These are phyloP conservation scores for Noctuana brunneofusca DNA, from an alignment of 2,888 invertebrate species.

Conservation along the genomic window DNA sequence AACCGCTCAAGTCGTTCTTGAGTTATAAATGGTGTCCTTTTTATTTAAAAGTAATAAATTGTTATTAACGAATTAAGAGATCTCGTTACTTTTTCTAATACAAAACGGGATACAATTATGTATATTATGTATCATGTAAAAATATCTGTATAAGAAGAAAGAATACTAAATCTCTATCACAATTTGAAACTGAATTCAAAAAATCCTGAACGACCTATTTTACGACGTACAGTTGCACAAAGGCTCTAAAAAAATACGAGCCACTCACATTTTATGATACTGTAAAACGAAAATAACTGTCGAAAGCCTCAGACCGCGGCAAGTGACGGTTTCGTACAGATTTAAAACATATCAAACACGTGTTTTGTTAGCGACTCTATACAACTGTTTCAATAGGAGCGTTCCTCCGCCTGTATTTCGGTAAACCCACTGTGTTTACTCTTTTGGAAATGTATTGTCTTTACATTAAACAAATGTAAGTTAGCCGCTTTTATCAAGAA, in stretches of 20 bases:
- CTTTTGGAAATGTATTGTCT: too few species aligned
- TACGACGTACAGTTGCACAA: constrained; percentile 46
- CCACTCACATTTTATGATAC: constrained; percentile 50
- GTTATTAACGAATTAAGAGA: not conserved
- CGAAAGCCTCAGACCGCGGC: constrained; percentile 28
- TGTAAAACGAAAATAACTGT: constrained; percentile 53
- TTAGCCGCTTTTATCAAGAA: too few species aligned
- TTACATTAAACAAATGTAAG: too few species aligned
- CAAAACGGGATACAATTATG: not conserved
- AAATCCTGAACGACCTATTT: constrained; percentile 39
- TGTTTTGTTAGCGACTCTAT: not conserved
- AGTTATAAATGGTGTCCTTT: too few species aligned
- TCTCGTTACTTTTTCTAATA: not conserved
- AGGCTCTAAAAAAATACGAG: constrained; percentile 47
- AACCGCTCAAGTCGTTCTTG: too few species aligned
- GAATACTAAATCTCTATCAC: constrained; percentile 4
- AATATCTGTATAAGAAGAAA: not conserved
- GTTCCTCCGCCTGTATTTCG: too few species aligned
- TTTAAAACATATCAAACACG: constrained; percentile 36
- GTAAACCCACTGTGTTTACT: not conserved
- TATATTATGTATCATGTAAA: not conserved
- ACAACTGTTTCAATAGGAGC: not conserved
- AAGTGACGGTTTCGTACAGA: constrained; percentile 35
- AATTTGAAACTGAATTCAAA: constrained; percentile 21
- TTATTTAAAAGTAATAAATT: too few species aligned